Conservation (phyloP, 2,888 invertebrate genomes). For the Iselma pallidipennis region DNA sequence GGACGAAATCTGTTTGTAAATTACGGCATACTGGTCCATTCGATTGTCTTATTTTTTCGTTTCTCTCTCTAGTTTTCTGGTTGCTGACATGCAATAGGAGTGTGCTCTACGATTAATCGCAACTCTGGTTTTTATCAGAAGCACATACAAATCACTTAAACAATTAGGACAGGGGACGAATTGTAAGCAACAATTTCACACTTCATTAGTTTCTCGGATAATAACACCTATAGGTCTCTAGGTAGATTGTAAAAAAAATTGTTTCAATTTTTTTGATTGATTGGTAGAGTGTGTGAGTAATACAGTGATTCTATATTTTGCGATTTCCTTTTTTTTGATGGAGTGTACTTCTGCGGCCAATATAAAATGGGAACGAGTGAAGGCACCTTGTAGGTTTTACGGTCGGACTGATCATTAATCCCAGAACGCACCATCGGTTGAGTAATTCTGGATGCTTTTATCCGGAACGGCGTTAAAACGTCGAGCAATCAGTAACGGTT, state of each 20-base stretch:
- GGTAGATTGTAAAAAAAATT: no score
- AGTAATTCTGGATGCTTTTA: conserved; percentile 5
- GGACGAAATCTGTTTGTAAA: conserved; percentile 13
- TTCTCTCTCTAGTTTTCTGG: background rate
- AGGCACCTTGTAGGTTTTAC: conserved; percentile 5
- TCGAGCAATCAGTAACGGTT: conserved; percentile 7
- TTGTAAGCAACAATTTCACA: background rate
- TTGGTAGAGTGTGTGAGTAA: no score
- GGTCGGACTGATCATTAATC: conserved; percentile 6
- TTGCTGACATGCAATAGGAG: conserved; percentile 6
- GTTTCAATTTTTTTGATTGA: no score
- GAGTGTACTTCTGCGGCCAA: background rate
- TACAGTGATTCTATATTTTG: background rate
- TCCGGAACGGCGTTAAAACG: conserved; percentile 17
- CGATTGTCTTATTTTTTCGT: conserved; percentile 13
- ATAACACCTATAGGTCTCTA: no score
- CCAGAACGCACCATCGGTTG: conserved; percentile 6
- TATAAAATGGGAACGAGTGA: background rate
- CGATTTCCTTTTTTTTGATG: background rate
- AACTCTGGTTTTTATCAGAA: conserved; percentile 6
- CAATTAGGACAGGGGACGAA: background rate
- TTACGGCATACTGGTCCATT: conserved; percentile 8
- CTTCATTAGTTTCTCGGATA: background rate
- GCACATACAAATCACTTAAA: conserved; percentile 6
- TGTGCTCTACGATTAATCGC: conserved; percentile 7